A percentile compares a stretch with the other conserved stretches of the same genome.
phyloP scores from a whole-genome alignment of 2,888 invertebrate species.

The Apamea sordens region DNA sequence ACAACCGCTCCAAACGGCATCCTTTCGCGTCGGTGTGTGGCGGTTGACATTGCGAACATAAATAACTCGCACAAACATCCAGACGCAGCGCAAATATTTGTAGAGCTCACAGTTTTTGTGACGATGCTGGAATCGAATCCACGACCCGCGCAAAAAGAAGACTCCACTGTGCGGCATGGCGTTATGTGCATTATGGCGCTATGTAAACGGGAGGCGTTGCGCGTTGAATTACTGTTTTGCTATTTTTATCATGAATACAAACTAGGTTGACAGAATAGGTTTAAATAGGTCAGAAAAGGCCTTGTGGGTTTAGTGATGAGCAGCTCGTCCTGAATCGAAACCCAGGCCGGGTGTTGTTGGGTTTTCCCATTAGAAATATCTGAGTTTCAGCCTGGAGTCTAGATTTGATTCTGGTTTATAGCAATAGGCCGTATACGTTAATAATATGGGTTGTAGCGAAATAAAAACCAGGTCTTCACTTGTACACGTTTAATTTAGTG shows the following conservation, averaged over 20 bases:
- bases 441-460: no score
- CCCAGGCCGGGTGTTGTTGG: not conserved
- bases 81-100: constrained; percentile 29
- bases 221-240: no score
- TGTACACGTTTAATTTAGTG: no score
- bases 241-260: not conserved
- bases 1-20: not conserved
- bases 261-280: not conserved
- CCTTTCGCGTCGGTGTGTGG: not conserved
- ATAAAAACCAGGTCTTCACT: no score
- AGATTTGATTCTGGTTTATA: not conserved
- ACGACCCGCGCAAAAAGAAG: constrained; percentile 2
- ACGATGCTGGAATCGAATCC: constrained; percentile 25
- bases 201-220: not conserved
- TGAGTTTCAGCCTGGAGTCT: not conserved
- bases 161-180: not conserved
- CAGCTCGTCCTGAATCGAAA: no score
- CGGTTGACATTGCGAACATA: constrained; percentile 21
- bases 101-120: constrained; percentile 29
- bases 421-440: not conserved
- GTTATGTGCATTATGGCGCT: not conserved
- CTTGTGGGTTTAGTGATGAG: not conserved
- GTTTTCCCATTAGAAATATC: not conserved
- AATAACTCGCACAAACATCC: constrained; percentile 35
- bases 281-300: not conserved